Base-by-base conservation (phyloP, 2,888 invertebrate genomes). In the Agrochola lota region DNA sequence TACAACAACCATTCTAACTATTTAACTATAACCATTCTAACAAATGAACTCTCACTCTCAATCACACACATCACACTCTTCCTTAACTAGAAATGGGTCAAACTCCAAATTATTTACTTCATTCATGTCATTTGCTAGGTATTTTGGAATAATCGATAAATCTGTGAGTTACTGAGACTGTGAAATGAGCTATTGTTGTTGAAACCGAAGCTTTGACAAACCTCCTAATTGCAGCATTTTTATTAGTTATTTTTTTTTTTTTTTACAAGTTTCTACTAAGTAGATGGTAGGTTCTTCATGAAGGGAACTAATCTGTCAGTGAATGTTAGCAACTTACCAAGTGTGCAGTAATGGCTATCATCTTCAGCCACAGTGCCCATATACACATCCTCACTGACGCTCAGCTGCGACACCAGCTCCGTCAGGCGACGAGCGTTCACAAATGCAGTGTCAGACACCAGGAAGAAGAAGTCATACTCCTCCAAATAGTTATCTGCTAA, bases 391-490 rank as follows among this genome's bases (percentile, higher is more conserved):
- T 98, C 98, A 89, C 98, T 98, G 74, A 99, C 98, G 92, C 99
- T 99, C 83, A 99, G 97, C 90, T 97, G 97, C 66, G 97, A 97
- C 11, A 98, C 98, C 74, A 99, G 95, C 80, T 98, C 97, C 46
- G 97, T 96, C 69, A 99, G 95, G 74, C 97, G 97, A 67, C 98
- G 97, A 0, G 98, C 98, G 93, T 99, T 98, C 72, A 99, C 97
- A 92, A 98, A 99, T 1, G 98, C 98, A 12, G 97, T 97, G 94
- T 99, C 99, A 64, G 98, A 98, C 68, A 98, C 97, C 71, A 99
- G 96, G 93, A 99, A 98, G 95, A 99, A 99, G 96, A 98, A 99
- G 94, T 99, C 99, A 94, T 98, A 99, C 89, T 98, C 98, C 89
- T 99, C 98, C 57, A 98, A 95, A 95, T 98, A 99, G 93, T 99